phyloP scores from a whole-genome alignment of 2,888 invertebrate genomes.

The Phyllotreta striolata region DNA sequence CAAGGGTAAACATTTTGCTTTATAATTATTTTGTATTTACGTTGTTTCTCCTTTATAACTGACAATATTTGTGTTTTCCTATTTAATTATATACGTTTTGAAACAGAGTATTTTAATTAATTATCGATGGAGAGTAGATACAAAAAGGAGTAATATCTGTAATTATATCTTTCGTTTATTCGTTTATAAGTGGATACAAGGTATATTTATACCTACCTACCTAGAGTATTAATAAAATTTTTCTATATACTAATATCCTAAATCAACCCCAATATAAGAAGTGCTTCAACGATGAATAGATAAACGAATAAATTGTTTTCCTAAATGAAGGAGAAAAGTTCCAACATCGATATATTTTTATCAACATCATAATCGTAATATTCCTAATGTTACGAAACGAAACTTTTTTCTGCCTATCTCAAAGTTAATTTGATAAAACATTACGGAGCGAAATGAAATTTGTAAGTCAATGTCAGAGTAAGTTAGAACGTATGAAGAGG shows the following conservation, averaged over 20 bases:
- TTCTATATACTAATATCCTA: no score
- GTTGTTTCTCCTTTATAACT: conserved; percentile 1
- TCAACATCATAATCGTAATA: neutral
- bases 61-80: neutral
- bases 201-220: no score
- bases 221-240: no score
- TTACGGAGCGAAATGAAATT: conserved; percentile 26
- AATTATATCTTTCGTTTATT: no score
- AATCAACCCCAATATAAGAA: no score
- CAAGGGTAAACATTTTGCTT: conserved; percentile 22
- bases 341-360: neutral
- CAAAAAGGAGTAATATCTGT: no score
- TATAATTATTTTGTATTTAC: conserved; percentile 6
- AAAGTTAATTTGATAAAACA: conserved; percentile 19
- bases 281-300: no score
- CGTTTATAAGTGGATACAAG: no score
- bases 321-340: conserved; percentile 1
- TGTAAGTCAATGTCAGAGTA: conserved; percentile 36
- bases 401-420: neutral
- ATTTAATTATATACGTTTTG: neutral
- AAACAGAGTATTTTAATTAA: no score
- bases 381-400: conserved; percentile 1
- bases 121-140: no score
- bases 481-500: conserved; percentile 34
- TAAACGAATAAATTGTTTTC: neutral